Percentiles rank a stretch among this genome's conserved stretches.
These are phyloP conservation scores for Scaeva pyrastri DNA, from an alignment of 2,888 invertebrate genomes.

Conservation along the genomic window DNA sequence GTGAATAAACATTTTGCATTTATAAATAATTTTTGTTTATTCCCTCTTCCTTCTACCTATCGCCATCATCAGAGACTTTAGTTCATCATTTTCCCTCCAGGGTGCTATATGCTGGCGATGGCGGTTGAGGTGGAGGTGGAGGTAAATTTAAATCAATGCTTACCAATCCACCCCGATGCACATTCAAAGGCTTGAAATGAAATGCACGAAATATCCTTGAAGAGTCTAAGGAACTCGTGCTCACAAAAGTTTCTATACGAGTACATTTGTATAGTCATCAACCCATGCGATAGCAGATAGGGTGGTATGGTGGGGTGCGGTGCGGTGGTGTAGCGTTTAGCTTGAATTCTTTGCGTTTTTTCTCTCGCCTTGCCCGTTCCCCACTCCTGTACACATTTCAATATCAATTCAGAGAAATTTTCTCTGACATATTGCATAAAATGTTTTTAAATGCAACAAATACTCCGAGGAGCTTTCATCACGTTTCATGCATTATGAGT, in stretches of 20 bases:
- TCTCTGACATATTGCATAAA: slow-evolving; percentile 67
- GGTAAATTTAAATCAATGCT: slow-evolving; percentile 68
- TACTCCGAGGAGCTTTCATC: slow-evolving; percentile 58
- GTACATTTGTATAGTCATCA: neutral
- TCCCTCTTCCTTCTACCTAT: slow-evolving; percentile 48
- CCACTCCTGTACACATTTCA: slow-evolving; percentile 46
- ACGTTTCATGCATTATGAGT: slow-evolving; percentile 68
- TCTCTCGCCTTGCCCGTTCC: neutral
- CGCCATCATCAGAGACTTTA: slow-evolving; percentile 27
- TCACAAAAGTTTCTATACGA: slow-evolving; percentile 5
- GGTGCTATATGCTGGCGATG: neutral
- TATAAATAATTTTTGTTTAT: slow-evolving; percentile 72
- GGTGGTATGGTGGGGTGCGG: slow-evolving; percentile 3
- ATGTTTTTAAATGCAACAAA: slow-evolving; percentile 71
- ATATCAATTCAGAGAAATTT: slow-evolving; percentile 62
- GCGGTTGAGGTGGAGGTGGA: slow-evolving; percentile 5
- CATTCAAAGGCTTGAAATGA: slow-evolving; percentile 42
- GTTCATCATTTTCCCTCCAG: slow-evolving; percentile 42
- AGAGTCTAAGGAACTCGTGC: slow-evolving; percentile 60
- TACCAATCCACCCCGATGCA: slow-evolving; percentile 49
- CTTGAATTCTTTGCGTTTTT: slow-evolving; percentile 10
- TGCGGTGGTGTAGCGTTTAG: slow-evolving; percentile 14
- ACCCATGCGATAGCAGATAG: neutral
- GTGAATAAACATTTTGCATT: slow-evolving; percentile 74
- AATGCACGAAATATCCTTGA: slow-evolving; percentile 63